Evolutionary conservation across 2,797 vertebrate genomes (phyloP), one percentile per base, ranked within the genome.

Genomic region (Neosalanx taihuensis): DNA sequence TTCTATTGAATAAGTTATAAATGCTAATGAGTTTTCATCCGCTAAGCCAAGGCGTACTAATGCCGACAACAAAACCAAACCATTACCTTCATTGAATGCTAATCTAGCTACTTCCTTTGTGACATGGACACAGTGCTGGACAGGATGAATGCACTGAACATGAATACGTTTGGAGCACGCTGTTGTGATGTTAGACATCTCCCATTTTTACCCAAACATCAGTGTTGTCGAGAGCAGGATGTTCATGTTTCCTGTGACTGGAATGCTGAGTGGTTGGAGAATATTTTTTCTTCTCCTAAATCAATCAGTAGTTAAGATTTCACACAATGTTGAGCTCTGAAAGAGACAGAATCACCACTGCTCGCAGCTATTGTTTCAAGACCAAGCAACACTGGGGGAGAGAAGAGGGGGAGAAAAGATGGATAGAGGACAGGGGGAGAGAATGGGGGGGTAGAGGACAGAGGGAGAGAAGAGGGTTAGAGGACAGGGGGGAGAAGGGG

Each of bases 1-100:
- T 53, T 41, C 30, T 71, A 71, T 77, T 73, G 77, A 51, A 69
- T 57, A 41, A 26, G 26, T 73, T 75, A 23, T 66, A 79, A 73
- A 64, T 71, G 56, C 60, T 67, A 37, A 58, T 58, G 46, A 51
- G 57, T 69, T 75, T 67, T 30, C 15, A 56, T 6, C 18, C 56
- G 17, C 29, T 67, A 69, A 79, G 17, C 29, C 64, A 69, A 79
- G 72, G 62, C 37, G 30, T 61, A n/a, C 63, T 77, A 67, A 69
- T 49, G 61, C 57, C 53, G 15, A 12, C 58, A 60, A 69, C 64
- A 69, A 61, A 67, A 74, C 7, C 0, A 74, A 76, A 76, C 51
- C 59, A 67, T 18, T 71, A 59, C 29, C 35, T 20, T 57, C 51
- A 74, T 69, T 17, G 46, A 63, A 64, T 33, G 46, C 57, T 18